phyloP scores from a whole-genome alignment of 1,140 invertebrate species.

The Drosophila varians region DNA sequence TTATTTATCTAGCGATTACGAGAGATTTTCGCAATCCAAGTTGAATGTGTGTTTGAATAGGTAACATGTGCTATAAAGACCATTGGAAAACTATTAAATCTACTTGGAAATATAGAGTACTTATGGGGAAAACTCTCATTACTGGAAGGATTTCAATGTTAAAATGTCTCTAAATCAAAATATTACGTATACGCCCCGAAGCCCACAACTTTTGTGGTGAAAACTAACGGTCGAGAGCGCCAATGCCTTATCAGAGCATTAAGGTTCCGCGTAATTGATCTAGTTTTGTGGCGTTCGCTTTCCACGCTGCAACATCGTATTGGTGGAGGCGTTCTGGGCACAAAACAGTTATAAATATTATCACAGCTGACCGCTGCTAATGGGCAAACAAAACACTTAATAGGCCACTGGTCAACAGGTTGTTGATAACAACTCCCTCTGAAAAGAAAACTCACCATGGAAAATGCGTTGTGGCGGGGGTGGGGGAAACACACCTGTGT shows the following conservation, averaged over 20 bases:
- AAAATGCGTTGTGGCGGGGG: constrained; percentile 8
- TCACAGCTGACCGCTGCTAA: constrained; percentile 64
- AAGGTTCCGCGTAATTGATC: constrained; percentile 70
- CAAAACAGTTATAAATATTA: constrained; percentile 57
- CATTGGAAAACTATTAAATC: background rate
- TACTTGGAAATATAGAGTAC: background rate
- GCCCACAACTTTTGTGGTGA: background rate
- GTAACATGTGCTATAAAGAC: background rate
- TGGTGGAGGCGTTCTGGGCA: constrained; percentile 5
- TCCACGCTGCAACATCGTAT: constrained; percentile 4
- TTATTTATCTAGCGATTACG: constrained; percentile 68
- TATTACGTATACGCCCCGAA: background rate
- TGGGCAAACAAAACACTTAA: constrained; percentile 58
- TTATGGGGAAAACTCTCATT: background rate
- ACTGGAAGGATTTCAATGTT: background rate
- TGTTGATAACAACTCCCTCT: constrained; percentile 39
- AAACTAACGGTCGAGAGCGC: constrained; percentile 1
- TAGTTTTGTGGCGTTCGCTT: constrained; percentile 43
- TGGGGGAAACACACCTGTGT: constrained; percentile 30
- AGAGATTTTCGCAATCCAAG: constrained; percentile 43
- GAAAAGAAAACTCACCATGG: constrained; percentile 61
- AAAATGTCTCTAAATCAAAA: background rate
- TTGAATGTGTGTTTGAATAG: constrained; percentile 12
- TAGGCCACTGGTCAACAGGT: constrained; percentile 25
- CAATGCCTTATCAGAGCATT: constrained; percentile 52